A percentile compares a stretch with the other conserved stretches of the same genome.
Conservation (phyloP, 2,888 invertebrate genomes). For the Hesperia comma region DNA sequence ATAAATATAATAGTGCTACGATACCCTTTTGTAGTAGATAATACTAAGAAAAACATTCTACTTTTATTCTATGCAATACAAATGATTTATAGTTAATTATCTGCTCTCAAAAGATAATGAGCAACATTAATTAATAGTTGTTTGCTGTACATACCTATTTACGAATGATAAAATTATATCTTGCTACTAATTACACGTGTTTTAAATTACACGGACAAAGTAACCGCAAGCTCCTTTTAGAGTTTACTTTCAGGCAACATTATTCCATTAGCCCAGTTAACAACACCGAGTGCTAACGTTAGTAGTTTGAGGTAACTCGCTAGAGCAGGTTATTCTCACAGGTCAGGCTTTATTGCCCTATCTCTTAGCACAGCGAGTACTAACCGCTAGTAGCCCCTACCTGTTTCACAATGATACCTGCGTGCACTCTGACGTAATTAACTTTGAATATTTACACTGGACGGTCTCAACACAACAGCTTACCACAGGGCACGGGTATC, state of each 20-base stretch:
- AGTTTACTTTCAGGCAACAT: constrained; percentile 13
- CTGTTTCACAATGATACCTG: not conserved
- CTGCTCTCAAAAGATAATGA: too few relatives aligned
- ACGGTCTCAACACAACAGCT: too few relatives aligned
- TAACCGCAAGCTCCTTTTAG: constrained; percentile 7
- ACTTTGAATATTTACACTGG: not conserved
- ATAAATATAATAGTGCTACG: too few relatives aligned
- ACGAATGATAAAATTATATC: not conserved
- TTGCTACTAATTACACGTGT: not conserved
- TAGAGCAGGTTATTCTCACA: not conserved
- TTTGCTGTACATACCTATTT: too few relatives aligned
- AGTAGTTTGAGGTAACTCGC: not conserved
- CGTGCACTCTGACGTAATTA: not conserved
- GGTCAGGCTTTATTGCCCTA: not conserved
- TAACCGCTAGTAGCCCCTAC: not conserved
- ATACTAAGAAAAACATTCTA: too few relatives aligned
- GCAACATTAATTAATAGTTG: too few relatives aligned
- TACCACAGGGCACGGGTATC: too few relatives aligned
- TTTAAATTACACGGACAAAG: constrained; percentile 1
- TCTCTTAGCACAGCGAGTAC: not conserved
- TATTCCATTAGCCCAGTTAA: constrained; percentile 20
- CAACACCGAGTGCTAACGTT: constrained; percentile 1
- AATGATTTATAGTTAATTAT: too few relatives aligned
- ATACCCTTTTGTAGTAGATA: too few relatives aligned
- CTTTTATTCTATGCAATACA: too few relatives aligned